Base-by-base conservation (phyloP, 2,888 invertebrate species). In the Agonopterix arenella region DNA sequence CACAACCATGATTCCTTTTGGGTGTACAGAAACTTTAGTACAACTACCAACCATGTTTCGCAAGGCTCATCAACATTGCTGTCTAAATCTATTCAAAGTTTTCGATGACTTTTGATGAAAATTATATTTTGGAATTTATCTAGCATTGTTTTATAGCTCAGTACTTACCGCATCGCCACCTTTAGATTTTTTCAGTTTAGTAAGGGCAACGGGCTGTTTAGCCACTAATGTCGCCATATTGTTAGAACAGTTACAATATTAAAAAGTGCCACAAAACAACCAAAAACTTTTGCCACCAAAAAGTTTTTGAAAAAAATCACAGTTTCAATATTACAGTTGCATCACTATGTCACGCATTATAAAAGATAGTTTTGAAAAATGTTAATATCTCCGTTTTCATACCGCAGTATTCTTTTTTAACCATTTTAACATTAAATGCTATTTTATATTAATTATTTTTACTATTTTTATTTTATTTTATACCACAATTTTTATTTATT, bases 211-310 rank as follows among this genome's bases (percentile, higher is more conserved):
- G 55, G 80, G 69, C 66, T 84, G 85, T 64, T 80, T 84, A 51
- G 80, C 78, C 65, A 82, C 80, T 54, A 28, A 28, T 28, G 86
- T 75, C 58, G 88, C 84, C 88, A 88, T 88, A 4, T 47, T 66
- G 52, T 73, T 64, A 70, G n/a, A n/a, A n/a, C n/a, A n/a, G 64
- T 51, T 72, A 70, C 73, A 68, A 66, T 61, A n/a, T n/a, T n/a
- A n/a, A 61, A 68, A 74, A 76, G 79, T 83, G 77, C 84, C 88
- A 85, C 84, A 85, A 82, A 68, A 74, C 62, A 66, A 64, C 61
- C 51, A 54, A 61, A 59, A 60, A 53, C 50, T 51, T 56, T 56
- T 57, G 57, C 58, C 54, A 59, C 56, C 42, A 54, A 52, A 59
- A 56, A 52, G 49, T 56, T 37, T 41, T 51, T 50, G 37, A 52